Percentiles rank a stretch among this genome's conserved stretches.
Conservation (phyloP, 2,797 vertebrate species). For the Zenarchopterus dispar region DNA sequence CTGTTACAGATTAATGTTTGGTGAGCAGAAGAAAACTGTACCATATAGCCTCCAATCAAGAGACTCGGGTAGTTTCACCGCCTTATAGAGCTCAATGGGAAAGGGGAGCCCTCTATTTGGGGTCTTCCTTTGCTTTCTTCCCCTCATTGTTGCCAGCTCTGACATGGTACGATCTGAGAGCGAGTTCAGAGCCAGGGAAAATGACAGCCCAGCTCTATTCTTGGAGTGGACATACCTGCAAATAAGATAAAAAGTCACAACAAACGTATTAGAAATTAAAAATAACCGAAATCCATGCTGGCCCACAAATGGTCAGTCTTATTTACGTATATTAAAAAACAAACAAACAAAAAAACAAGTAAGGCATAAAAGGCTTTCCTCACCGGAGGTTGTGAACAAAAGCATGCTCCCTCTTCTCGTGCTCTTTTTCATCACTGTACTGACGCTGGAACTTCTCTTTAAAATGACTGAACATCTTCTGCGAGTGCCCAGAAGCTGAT, state of each 20-base stretch:
- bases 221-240: slow-evolving; percentile 84
- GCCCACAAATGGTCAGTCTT: no score
- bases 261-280: no score
- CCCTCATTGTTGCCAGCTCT: slow-evolving; percentile 79
- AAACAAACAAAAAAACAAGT: no score
- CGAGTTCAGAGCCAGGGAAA: slow-evolving; percentile 82
- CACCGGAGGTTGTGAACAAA: slow-evolving; percentile 88
- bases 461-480: slow-evolving; percentile 79
- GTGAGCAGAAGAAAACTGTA: slow-evolving; percentile 24
- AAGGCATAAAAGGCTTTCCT: slow-evolving; percentile 19
- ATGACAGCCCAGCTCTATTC: slow-evolving; percentile 82
- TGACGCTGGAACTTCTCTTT: slow-evolving; percentile 73
- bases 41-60: slow-evolving; percentile 85
- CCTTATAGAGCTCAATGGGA: slow-evolving; percentile 49
- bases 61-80: slow-evolving; percentile 75
- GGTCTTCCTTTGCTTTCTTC: slow-evolving; percentile 60
- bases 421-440: slow-evolving; percentile 72
- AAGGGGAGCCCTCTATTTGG: slow-evolving; percentile 80
- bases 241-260: background rate
- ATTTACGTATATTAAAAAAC: no score
- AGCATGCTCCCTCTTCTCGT: slow-evolving; percentile 81
- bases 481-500: slow-evolving; percentile 73
- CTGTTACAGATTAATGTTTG: background rate
- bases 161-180: slow-evolving; percentile 80
- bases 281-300: no score